phyloP scores from a whole-genome alignment of 2,888 invertebrate species.

The Chrysotoxum bicinctum region DNA sequence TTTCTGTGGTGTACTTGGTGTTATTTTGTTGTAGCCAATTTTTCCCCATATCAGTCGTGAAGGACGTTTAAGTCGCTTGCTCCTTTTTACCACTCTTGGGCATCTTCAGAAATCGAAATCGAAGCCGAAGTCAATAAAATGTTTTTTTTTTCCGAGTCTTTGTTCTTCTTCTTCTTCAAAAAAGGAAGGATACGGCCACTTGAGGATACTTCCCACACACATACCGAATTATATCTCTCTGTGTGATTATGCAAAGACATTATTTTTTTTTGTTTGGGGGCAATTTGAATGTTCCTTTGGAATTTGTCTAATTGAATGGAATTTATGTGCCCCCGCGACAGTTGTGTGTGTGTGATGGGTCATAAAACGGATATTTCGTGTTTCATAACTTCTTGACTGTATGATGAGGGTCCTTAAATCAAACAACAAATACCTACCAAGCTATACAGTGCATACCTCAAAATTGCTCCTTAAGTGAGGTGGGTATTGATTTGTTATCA shows the following conservation, averaged over 20 bases:
- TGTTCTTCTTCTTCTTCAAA: not conserved
- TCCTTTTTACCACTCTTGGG: not conserved
- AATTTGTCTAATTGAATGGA: slow-evolving; percentile 34
- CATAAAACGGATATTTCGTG: slow-evolving; percentile 3
- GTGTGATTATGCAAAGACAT: slow-evolving; percentile 21
- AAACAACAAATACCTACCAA: not conserved
- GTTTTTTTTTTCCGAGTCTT: not conserved
- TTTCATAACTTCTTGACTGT: not conserved
- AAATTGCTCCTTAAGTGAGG: not conserved
- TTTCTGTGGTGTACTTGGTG: not conserved
- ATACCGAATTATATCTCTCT: not conserved
- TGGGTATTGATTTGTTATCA: not conserved
- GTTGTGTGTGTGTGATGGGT: not conserved
- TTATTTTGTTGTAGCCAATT: slow-evolving; percentile 29
- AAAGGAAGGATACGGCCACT: slow-evolving; percentile 11
- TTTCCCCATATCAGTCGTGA: slow-evolving; percentile 11
- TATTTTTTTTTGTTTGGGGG: not conserved
- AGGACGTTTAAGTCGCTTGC: slow-evolving; percentile 44
- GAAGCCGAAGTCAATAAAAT: slow-evolving; percentile 42
- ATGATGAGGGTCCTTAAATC: slow-evolving; percentile 12
- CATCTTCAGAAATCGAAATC: slow-evolving; percentile 42
- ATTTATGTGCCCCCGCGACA: not conserved
- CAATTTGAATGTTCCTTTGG: slow-evolving; percentile 19
- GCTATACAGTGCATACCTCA: not conserved
- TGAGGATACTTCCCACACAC: slow-evolving; percentile 12